Base-by-base conservation (phyloP, 2,113 vertebrate genomes). In the Tor tambroides region DNA sequence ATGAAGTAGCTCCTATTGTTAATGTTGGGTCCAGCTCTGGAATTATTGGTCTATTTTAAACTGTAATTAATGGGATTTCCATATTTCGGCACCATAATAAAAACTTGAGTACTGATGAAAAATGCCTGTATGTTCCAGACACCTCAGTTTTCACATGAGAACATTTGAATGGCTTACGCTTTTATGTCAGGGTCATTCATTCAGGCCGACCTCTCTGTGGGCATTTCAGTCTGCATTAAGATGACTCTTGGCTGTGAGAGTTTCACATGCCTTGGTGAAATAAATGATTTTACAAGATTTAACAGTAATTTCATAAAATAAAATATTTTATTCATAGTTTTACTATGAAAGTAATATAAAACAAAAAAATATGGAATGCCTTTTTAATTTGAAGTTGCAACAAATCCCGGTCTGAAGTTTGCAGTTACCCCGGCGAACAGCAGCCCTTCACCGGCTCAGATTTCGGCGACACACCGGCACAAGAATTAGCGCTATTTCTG, bases 161-260 rank as follows among this genome's bases (percentile, higher is more conserved):
- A 87, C 54, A 32, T 69, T 32, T 83, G 19, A 59, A 41, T 59
- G 14, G 19, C 17, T 43, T n/a, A 35, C 3, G 10, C 28, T 63
- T 76, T 67, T 87, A 41, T 69, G n/a, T 15, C 2, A 26, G 67
- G 54, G 32, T 56, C 75, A 32, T 61, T 80, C 54, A 35, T 82
- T 63, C 26, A 32, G 67, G 12, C 35, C 2, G 51, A 17, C 38
- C 76, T 49, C 32, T 41, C 9, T 63, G 21, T 85, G 12, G 32
- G 87, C 84, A 88, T 91, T 91, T 91, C 89, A 17, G 46, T 84
- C 89, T 86, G 89, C 88, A 46, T 83, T 54, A 89, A 87, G 85
- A 93, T 92, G 35, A 89, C 91, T 92, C 89, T 89, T 78, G 91
- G 89, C 89, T 88, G 41, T 89, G 79, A 90, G 76, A 81, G 87